Base-by-base conservation (phyloP, 1,140 invertebrate genomes). In the Penaeus vannamei region DNA sequence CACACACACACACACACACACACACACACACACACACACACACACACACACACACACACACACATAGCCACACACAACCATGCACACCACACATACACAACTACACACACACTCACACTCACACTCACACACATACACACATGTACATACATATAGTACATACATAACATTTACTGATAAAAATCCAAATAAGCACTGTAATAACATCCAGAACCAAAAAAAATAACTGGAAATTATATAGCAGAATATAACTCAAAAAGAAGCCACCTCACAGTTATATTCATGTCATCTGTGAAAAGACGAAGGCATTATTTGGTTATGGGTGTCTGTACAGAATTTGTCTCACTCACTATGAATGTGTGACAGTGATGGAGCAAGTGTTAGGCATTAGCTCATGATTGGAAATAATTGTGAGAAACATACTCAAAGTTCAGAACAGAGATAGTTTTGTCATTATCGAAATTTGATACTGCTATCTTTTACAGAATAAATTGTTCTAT, bases 331-430 rank as follows among this genome's bases (percentile, higher is more conserved):
- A 79, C n/a, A 29, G 76, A 36, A 46, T 29, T 79, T 8, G 76
- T 23, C 32, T n/a, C 26, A 46, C 32, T n/a, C 26, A 46, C 66
- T 72, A 53, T 53, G 53, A 46, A 79, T 29, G 76, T 79, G 76
- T 79, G 76, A 79, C 76, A 79, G 76, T 79, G 76, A 79, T 36
- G 32, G 76, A 42, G 76, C n/a, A 36, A 79, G 76, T 29, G n/a
- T 19, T 79, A 23, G 76, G 4, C 29, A 79, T 29, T 29, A 36
- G 76, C 76, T 79, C 46, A 46, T 36, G 76, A 72, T 79, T 36
- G 32, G 22, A 20, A 36, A 7, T 79, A 79, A 79, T 79, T 79
- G 76, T 79, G 76, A 46, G 76, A 79, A 79, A 79, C 20, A 53
- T 53, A 10, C 53, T 53, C 53, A 53, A 14, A 53, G 53, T 53